Base-by-base conservation (phyloP, 53 echinoderm and acorn worm genomes). In the Holothuria leucospilota region DNA sequence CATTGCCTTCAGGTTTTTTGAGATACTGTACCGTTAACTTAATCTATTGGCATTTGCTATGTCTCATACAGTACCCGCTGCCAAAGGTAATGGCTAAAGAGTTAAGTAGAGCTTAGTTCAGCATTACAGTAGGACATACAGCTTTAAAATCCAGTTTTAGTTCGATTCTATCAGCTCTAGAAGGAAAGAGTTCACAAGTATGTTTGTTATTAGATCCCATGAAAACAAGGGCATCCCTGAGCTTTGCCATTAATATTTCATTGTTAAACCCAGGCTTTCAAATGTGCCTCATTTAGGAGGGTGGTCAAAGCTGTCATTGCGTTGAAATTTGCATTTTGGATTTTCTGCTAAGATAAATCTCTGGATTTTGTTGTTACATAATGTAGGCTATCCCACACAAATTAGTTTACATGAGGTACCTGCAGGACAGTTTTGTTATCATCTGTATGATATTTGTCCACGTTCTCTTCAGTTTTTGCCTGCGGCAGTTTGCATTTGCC, bases 61-160 rank as follows among this genome's bases (percentile, higher is more conserved):
- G 12, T 63, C 63, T 23, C 6, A 7, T 23, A 63, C n/a, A n/a
- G n/a, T n/a, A n/a, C 12, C 6, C 12, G 63, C 63, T 63, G 63
- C 5, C 6, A 63, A 13, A 63, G 6, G 12, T 63, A 4, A 63
- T 63, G 6, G n/a, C 63, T 13, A 63, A 63, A 63, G n/a, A 63
- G 63, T 4, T 23, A 26, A 26, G 63, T 63, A 6, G 26, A 63
- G 26, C 26, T 63, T 25, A 13, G 63, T 21, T 63, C 63, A 23
- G 8, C 60, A 21, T 81, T 59, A 5, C n/a, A n/a, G n/a, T n/a
- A n/a, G 23, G 13, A 29, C 81, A 81, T 6, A 81, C 59, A 61
- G 62, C 62, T 27, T 81, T 81, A 59, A 18, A 81, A 13, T 81
- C 81, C 12, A 60, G 29, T 46, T 81, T 59, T 59, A 81, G 58